Conservation (phyloP, 2,888 invertebrate genomes). For the Lasiommata megera region DNA sequence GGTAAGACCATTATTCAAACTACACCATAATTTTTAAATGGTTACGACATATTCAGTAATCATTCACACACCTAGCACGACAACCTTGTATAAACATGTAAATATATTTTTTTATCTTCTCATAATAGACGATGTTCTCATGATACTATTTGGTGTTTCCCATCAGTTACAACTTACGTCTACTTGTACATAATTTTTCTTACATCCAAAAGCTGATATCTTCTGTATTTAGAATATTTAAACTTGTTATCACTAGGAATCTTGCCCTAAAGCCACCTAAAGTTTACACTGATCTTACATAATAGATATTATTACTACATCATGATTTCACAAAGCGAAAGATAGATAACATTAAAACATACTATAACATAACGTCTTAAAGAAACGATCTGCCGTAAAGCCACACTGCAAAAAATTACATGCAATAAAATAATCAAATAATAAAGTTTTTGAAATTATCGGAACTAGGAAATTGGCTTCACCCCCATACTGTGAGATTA, state of each 20-base stretch:
- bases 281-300: background rate
- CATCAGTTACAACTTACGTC: constrained; percentile 35
- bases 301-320: background rate
- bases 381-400: background rate
- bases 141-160: constrained; percentile 39
- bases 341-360: background rate
- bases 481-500: no score
- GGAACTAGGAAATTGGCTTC: no score
- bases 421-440: no score
- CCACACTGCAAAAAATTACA: background rate
- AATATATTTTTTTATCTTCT: constrained; percentile 38
- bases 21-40: constrained; percentile 36
- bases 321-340: background rate
- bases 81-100: constrained; percentile 39
- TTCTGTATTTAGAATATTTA: constrained; percentile 2
- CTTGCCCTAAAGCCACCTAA: constrained; percentile 1
- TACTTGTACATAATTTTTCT: constrained; percentile 16
- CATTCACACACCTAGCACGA: constrained; percentile 34
- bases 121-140: constrained; percentile 37
- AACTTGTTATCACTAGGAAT: constrained; percentile 13
- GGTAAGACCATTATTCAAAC: constrained; percentile 28
- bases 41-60: constrained; percentile 50
- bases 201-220: constrained; percentile 2
- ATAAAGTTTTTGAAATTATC: no score
- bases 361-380: background rate